Base-by-base conservation (phyloP, 1,140 invertebrate genomes). In the Microplitis demolitor region DNA sequence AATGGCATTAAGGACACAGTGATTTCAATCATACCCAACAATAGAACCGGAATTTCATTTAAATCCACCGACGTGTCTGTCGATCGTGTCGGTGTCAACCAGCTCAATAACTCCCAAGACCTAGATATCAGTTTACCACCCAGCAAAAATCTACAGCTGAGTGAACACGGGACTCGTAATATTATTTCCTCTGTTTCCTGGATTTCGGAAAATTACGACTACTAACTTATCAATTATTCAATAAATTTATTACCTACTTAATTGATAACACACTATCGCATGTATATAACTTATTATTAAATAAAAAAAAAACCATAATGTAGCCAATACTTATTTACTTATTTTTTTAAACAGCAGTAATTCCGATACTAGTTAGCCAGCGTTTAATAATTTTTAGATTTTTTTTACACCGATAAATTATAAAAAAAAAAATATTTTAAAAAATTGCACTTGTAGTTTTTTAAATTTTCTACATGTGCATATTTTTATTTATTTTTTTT, bases 191-290 rank as follows among this genome's bases (percentile, higher is more conserved):
- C 79, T 24, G 66, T 80, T 53, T 78, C 82, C 13, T 83, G 78
- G 80, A 75, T 80, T 31, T 78, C 78, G 5, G 75, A 83, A 69
- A 80, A 78, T 63, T 78, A 83, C 33, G 75, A 78, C 71, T 77
- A 76, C 51, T 81, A 69, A 82, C 33, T 34, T 37, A 63, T 69
- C 37, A 24, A 80, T 79, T 81, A 54, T 73, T 80, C 51, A 66
- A 50, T 14, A 31, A 14, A 71, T 13, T 4, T 5, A 71, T 37
- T 64, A n/a, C 2, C 5, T 54, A 14, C 3, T 54, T 54, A 6
- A 24, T 54, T 50, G 34, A 66, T 35, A 35, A 8, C 53, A 3
- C n/a, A 34, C 13, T 56, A 56, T 34, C n/a, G 5, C 53, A 54
- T 14, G 16, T 14, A 54, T 54, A 54, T 45, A 45, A 45, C 39